Percentiles rank a stretch among this genome's conserved stretches.
These are phyloP conservation scores for Linhomoeus sp. DNA, from an alignment of 2,888 invertebrate species.

Conservation along the genomic window DNA sequence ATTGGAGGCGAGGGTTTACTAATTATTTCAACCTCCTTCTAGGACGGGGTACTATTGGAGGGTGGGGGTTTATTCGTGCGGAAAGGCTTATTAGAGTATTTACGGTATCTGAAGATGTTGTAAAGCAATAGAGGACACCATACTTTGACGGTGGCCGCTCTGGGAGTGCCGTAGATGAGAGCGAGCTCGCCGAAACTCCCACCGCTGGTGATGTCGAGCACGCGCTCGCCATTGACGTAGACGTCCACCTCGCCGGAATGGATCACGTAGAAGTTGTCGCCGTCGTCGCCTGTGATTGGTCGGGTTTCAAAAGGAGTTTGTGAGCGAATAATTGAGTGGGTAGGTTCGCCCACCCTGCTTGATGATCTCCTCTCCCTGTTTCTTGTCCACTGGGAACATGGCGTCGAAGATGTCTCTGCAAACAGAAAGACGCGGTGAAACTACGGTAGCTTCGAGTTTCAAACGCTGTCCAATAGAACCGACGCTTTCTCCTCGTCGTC, in stretches of 20 bases:
- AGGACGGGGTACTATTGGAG: no score
- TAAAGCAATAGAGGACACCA: no score
- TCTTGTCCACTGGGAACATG: slow-evolving; percentile 91
- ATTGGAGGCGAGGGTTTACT: no score
- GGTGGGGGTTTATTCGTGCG: no score
- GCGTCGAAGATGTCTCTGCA: slow-evolving; percentile 97
- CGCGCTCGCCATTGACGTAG: slow-evolving; percentile 41
- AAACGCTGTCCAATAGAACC: no score
- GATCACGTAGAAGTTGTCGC: slow-evolving; percentile 97
- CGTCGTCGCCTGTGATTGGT: slow-evolving; percentile 76
- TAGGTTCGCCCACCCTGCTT: slow-evolving; percentile 46
- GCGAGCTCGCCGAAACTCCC: slow-evolving; percentile 97
- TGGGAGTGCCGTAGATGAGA: slow-evolving; percentile 89
- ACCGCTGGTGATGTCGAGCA: slow-evolving; percentile 83
- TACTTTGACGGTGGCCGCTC: slow-evolving; percentile 90
- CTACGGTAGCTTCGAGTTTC: no score
- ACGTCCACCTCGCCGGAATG: slow-evolving; percentile 79
- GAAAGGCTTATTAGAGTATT: no score
- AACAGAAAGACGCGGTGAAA: no score
- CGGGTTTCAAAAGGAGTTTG: no score
- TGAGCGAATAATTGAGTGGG: no score
- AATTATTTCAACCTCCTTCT: no score
- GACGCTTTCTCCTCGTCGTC: slow-evolving; percentile 67
- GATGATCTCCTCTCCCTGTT: slow-evolving; percentile 84
- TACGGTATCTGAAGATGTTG: no score